A percentile compares a stretch with the other conserved stretches of the same genome.
Evolutionary conservation across 2,113 vertebrate species (phyloP).

Genomic region (Budorcas taxicolor): DNA sequence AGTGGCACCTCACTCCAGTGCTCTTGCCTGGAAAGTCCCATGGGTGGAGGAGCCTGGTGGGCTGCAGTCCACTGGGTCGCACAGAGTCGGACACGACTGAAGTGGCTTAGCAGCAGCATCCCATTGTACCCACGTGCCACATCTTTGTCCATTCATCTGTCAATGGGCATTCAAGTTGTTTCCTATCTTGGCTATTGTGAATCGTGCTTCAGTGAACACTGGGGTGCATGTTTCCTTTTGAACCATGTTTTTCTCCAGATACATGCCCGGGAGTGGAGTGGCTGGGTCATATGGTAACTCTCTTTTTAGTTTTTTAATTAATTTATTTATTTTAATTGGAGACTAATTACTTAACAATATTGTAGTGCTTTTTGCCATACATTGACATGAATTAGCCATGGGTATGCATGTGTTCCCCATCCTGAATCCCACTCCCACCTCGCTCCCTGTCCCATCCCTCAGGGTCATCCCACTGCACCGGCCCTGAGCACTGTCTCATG

Average conservation of each 20-base stretch:
- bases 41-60: too few relatives aligned
- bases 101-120: neutral
- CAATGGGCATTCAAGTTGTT: neutral
- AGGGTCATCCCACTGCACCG: accelerated
- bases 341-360: neutral
- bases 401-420: neutral
- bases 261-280: neutral
- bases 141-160: neutral
- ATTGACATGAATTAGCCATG: neutral
- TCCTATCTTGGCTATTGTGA: neutral
- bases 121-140: neutral
- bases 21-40: too few relatives aligned
- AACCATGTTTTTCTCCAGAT: neutral
- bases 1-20: too few relatives aligned
- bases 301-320: neutral
- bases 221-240: neutral
- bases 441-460: neutral
- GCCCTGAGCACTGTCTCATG: neutral
- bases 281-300: neutral
- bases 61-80: too few relatives aligned
- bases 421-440: neutral
- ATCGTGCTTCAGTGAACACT: neutral
- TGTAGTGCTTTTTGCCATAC: neutral
- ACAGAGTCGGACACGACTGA: too few relatives aligned
- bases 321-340: neutral